Base-by-base conservation (phyloP, 2,113 vertebrate species). In the Festucalex cinctus region DNA sequence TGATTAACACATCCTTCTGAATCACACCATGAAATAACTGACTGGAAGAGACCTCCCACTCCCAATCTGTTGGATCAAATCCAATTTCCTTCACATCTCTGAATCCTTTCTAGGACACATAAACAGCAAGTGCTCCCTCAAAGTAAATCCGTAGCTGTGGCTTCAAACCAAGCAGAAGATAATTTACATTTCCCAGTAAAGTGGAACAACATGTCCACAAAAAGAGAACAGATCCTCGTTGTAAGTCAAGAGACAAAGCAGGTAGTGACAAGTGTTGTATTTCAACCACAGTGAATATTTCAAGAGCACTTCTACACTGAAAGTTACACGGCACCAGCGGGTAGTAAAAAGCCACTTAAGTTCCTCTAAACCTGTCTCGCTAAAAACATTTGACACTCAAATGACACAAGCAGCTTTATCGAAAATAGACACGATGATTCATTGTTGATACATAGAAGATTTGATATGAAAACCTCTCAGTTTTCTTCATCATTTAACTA, bases 231-330 rank as follows among this genome's bases (percentile, higher is more conserved):
- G 66, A 43, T 68, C 66, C 36, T 49, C 69, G 16, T 65, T 49
- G 49, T 56, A 59, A 2, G 13, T 75, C 41, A 71, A 68, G 67
- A 76, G 70, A 68, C 41, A n/a, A 68, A 2, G 69, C 65, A 46
- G 12, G 62, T 65, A 69, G 68, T 7, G 17, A 54, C 37, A 9
- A n/a, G 66, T 79, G 73, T 86, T 83, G 68, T 63, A 79, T 89
- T 90, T 85, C 86, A 88, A 46, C 43, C 54, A 48, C n/a, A 66
- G 74, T 88, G 77, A 86, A 87, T 88, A 87, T 87, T 90, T 87
- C 44, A 88, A 75, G 70, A 84, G 80, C 71, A 66, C 82, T 83
- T 88, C 80, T 86, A 80, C 59, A 68, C 56, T 68, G 82, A 85
- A 78, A 76, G 65, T 57, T 66, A 74, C 19, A 71, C 74, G 58